A percentile compares a stretch with the other conserved stretches of the same genome.
These are phyloP conservation scores for Hephaestus fuliginosus DNA, from an alignment of 2,797 vertebrate genomes.

Conservation along the genomic window DNA sequence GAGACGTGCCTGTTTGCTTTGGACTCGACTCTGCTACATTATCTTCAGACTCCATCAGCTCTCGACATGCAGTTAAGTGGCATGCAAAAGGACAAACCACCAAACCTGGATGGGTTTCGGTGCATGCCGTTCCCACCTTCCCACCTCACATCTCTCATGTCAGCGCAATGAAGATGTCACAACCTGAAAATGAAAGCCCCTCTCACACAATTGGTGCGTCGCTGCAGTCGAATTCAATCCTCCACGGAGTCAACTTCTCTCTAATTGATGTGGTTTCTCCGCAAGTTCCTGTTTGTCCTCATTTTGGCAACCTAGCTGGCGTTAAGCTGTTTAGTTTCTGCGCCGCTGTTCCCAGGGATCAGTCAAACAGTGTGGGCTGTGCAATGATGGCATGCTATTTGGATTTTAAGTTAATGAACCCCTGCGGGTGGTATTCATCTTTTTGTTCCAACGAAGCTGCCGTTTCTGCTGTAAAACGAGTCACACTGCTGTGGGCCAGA, in stretches of 20 bases:
- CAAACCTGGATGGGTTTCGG: not conserved
- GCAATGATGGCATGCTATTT: not conserved
- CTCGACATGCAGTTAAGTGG: conserved; percentile 9
- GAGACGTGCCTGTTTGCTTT: conserved; percentile 55
- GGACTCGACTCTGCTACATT: conserved; percentile 22
- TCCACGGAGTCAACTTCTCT: conserved; percentile 2
- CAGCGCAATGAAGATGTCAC: conserved; percentile 14
- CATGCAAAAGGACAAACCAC: conserved; percentile 1
- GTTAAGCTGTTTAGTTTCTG: not conserved
- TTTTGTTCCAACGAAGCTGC: conserved; percentile 12
- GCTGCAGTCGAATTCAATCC: not conserved
- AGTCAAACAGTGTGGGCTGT: not conserved
- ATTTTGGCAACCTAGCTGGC: not conserved
- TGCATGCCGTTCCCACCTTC: conserved; percentile 25
- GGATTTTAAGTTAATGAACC: not conserved
- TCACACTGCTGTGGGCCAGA: not conserved
- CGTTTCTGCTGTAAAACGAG: not conserved
- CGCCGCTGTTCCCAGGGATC: not conserved
- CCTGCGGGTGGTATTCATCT: not conserved
- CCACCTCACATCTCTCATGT: conserved; percentile 4
- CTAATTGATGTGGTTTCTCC: conserved; percentile 20
- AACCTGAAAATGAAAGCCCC: conserved; percentile 17
- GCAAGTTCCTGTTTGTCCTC: conserved; percentile 29
- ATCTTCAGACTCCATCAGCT: conserved; percentile 36
- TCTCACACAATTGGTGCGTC: conserved; percentile 2